These are phyloP conservation scores for Rhynchopsitta pachyrhyncha DNA, from an alignment of 2,113 vertebrate genomes.

Conservation along the genomic window DNA sequence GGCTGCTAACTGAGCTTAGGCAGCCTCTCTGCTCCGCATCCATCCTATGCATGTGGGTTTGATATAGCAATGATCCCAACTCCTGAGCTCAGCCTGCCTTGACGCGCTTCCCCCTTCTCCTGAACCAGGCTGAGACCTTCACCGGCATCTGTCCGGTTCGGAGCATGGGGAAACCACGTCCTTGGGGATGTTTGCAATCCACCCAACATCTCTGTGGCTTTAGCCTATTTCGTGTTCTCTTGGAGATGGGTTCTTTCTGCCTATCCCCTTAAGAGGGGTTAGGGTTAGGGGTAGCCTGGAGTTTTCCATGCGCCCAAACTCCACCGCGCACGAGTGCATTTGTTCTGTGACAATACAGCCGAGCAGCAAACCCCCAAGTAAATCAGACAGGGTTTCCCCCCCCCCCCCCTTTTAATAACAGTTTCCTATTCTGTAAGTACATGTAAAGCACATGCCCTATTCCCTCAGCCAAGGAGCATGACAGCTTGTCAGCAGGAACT, in stretches of 20 bases:
- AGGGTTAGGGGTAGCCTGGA: background rate
- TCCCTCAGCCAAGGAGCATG: slow-evolving; percentile 47
- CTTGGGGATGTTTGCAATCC: background rate
- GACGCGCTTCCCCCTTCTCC: background rate
- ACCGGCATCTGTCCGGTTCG: rapidly evolving
- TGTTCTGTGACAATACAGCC: background rate
- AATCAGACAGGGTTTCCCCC: background rate
- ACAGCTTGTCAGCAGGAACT: slow-evolving; percentile 64
- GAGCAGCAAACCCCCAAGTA: slow-evolving; percentile 34
- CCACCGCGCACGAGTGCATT: background rate
- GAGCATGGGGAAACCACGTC: background rate
- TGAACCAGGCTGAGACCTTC: background rate
- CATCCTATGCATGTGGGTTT: background rate
- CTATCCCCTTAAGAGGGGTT: background rate
- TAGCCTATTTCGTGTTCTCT: background rate
- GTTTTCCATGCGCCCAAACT: slow-evolving; percentile 2
- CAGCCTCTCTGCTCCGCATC: background rate
- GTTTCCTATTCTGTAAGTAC: slow-evolving; percentile 53
- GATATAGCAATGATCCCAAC: rapidly evolving
- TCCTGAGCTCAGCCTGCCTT: background rate
- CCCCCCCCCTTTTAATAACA: slow-evolving; percentile 14
- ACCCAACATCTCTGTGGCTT: background rate
- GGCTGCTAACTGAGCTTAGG: rapidly evolving
- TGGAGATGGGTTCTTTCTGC: background rate
- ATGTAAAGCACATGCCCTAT: slow-evolving; percentile 40